phyloP scores from a whole-genome alignment of 2,888 invertebrate genomes.

The Smittia aterrima region DNA sequence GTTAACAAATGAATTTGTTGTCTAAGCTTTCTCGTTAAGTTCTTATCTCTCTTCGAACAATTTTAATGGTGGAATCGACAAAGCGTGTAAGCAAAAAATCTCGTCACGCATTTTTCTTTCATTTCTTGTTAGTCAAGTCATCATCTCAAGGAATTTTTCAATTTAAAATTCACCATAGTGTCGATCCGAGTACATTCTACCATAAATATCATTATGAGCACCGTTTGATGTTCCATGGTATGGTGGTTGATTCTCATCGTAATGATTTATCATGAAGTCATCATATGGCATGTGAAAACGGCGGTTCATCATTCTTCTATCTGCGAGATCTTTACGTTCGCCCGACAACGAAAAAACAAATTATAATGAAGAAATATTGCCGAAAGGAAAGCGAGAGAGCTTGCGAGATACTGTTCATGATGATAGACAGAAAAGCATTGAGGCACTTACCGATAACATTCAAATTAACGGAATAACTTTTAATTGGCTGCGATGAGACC shows the following conservation, averaged over 20 bases:
- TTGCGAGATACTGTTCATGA: too few relatives aligned
- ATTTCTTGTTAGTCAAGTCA: too few relatives aligned
- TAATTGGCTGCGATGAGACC: constrained; percentile 68
- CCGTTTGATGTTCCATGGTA: constrained; percentile 8
- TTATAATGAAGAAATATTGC: neutral
- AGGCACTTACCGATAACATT: constrained; percentile 67
- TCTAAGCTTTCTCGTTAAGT: too few relatives aligned
- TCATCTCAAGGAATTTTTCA: neutral
- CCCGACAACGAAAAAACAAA: too few relatives aligned
- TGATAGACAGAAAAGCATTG: neutral
- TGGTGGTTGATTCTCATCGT: constrained; percentile 24
- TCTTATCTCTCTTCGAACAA: too few relatives aligned
- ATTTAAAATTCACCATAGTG: constrained; percentile 9
- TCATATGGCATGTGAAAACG: constrained; percentile 25
- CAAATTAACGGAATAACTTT: constrained; percentile 65
- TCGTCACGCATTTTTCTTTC: too few relatives aligned
- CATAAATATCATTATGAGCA: constrained; percentile 40
- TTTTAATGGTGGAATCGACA: too few relatives aligned
- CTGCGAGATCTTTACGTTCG: constrained; percentile 13
- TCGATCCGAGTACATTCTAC: constrained; percentile 42
- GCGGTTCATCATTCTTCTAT: constrained; percentile 31
- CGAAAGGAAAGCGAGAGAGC: too few relatives aligned
- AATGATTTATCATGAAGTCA: constrained; percentile 23
- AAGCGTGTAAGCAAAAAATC: too few relatives aligned
- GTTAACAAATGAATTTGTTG: too few relatives aligned